Percentiles rank a stretch among this genome's conserved stretches.
phyloP scores from a whole-genome alignment of 2,888 invertebrate genomes.

The Adineta ricciae region DNA sequence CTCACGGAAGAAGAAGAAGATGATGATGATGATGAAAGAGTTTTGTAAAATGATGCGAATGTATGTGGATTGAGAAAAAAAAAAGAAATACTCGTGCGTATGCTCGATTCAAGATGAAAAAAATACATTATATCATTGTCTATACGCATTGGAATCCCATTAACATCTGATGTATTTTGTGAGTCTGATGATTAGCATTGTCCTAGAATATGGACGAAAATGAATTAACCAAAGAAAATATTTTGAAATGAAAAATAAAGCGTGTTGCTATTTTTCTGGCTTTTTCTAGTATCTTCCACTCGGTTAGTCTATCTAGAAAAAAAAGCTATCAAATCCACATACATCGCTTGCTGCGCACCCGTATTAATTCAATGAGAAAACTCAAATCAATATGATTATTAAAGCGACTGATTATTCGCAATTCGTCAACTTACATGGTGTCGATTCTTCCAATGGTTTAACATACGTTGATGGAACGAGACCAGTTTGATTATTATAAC shows the following conservation, averaged over 20 bases:
- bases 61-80: not conserved
- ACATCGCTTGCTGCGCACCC: not conserved
- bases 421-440: not conserved
- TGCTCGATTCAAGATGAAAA: not conserved
- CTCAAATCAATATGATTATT: not conserved
- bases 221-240: not conserved
- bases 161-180: not conserved
- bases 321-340: not conserved
- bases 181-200: not conserved
- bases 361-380: too few species aligned
- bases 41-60: not conserved
- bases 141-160: not conserved
- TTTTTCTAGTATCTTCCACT: not conserved
- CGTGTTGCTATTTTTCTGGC: not conserved
- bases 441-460: not conserved
- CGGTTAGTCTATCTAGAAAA: not conserved
- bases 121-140: not conserved
- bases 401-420: too few species aligned
- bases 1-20: not conserved
- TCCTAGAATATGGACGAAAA: not conserved
- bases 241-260: not conserved
- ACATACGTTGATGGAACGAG: not conserved
- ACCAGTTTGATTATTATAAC: conserved; percentile 45
- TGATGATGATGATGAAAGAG: not conserved
- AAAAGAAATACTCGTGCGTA: not conserved